phyloP scores from a whole-genome alignment of 1,140 invertebrate species.

The Cryptotermes secundus region DNA sequence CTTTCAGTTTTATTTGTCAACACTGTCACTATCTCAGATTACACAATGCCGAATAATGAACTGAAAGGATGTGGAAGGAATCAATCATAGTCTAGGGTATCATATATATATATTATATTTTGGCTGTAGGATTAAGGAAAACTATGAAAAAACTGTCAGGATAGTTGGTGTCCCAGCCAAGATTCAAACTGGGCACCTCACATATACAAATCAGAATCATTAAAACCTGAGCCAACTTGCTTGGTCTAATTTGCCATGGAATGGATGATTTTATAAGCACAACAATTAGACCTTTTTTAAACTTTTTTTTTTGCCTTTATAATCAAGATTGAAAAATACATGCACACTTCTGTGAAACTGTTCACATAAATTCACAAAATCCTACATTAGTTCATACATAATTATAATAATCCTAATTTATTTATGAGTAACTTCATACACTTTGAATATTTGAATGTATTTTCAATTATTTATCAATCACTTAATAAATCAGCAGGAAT shows the following conservation, averaged over 20 bases:
- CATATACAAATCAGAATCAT: too few relatives aligned
- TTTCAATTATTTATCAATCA: neutral
- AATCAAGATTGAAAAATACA: constrained; percentile 12
- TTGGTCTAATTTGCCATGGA: neutral
- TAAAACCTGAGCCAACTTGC: too few relatives aligned
- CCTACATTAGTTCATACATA: neutral
- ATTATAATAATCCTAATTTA: neutral
- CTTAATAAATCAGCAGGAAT: neutral
- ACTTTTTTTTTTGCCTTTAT: neutral
- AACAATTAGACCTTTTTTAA: neutral
- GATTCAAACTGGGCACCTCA: too few relatives aligned
- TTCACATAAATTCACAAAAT: neutral
- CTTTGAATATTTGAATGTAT: neutral
- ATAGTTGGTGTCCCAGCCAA: too few relatives aligned
- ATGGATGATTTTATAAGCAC: neutral
- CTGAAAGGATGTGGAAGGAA: too few relatives aligned
- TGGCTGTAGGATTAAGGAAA: too few relatives aligned
- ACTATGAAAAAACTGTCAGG: too few relatives aligned
- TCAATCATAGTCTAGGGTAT: too few relatives aligned
- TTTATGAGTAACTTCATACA: neutral
- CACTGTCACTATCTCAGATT: too few relatives aligned
- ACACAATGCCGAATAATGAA: too few relatives aligned
- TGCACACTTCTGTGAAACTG: neutral
- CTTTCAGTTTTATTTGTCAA: too few relatives aligned
- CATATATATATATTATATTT: too few relatives aligned